phyloP scores from a whole-genome alignment of 2,113 vertebrate genomes.

The Ochotona curzoniae region DNA sequence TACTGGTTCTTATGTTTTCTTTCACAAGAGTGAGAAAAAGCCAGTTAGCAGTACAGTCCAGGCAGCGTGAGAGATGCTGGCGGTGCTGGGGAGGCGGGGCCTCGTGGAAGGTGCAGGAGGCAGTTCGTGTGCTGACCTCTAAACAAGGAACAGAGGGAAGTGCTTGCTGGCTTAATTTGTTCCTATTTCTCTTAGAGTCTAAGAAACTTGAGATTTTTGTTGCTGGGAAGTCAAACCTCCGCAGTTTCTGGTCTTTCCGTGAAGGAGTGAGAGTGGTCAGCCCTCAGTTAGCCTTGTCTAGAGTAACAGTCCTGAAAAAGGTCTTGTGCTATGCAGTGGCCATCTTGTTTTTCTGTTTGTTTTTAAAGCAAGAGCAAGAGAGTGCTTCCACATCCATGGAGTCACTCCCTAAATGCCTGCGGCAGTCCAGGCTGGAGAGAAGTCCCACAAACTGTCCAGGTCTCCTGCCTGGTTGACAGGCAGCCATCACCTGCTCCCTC shows the following conservation, averaged over 20 bases:
- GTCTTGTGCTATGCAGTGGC: not conserved
- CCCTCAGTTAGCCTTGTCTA: not conserved
- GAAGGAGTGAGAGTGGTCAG: not conserved
- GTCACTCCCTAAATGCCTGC: too few species aligned
- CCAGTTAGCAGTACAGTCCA: not conserved
- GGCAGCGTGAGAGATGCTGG: not conserved
- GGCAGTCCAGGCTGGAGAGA: too few species aligned
- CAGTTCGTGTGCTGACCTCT: not conserved
- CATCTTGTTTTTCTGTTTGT: not conserved
- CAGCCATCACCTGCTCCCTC: too few species aligned
- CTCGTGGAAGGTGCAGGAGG: not conserved
- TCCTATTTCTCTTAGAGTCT: constrained; percentile 33
- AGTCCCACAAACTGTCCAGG: too few species aligned
- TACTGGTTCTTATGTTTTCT: not conserved
- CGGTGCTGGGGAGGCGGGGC: not conserved
- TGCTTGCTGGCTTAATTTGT: not conserved
- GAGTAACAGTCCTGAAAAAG: constrained; percentile 1
- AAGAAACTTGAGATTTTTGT: constrained; percentile 28
- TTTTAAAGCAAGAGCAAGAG: too few species aligned
- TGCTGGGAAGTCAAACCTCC: constrained; percentile 13
- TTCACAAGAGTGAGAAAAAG: not conserved
- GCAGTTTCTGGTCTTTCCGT: constrained; percentile 39
- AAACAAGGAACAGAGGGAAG: not conserved
- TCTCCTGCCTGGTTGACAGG: too few species aligned
- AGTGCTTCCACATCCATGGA: too few species aligned